Evolutionary conservation across 2,888 invertebrate species (phyloP), one percentile per base, ranked within the genome.

Genomic region (Furcula furcula): DNA sequence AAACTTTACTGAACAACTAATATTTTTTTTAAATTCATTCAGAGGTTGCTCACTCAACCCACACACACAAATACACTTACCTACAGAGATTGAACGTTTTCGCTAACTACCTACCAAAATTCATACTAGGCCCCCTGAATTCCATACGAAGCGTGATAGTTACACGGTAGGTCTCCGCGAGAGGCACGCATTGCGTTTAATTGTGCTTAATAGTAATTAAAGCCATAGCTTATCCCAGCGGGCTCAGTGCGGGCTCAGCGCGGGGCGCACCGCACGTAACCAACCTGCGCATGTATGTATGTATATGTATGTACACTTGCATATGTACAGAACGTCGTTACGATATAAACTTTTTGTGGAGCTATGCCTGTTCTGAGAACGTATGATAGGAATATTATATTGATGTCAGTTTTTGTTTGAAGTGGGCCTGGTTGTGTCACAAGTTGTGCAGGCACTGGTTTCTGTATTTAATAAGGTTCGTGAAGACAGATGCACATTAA

Each of bases 201-300:
- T 70, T 67, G 55, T 60, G 46, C 52, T 59, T 54, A 64, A 60
- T 59, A 61, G 60, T 59, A 49, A 62, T 59, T 59, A 49, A 55
- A 55, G 46, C 47, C 48, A 52, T 59, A 57, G 50, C 52, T 58
- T 54, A 59, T 55, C 40, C 37, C 55, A 37, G 14, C 29, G 30
- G 43, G 32, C 46, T 28, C 31, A 41, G 34, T 44, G 28, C 40
- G 28, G 33, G 39, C 30, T 21, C 29, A 29, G 20, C 51, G 21
- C 29, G 40, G 35, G 37, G 30, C 38, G 30, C 40, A 25, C 37
- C 42, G 49, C 49, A 51, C 49, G 29, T 40, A 36, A 25, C 28
- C 23, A 16, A 20, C 23, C 33, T 38, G 35, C 27, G 23, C 23
- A 34, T 16, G 16, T 38, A 36, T 29, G 23, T 27, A 34, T 16